Evolutionary conservation across 53 echinoderm and acorn worm genomes (phyloP).

Genomic region (Stichopus horrens): DNA sequence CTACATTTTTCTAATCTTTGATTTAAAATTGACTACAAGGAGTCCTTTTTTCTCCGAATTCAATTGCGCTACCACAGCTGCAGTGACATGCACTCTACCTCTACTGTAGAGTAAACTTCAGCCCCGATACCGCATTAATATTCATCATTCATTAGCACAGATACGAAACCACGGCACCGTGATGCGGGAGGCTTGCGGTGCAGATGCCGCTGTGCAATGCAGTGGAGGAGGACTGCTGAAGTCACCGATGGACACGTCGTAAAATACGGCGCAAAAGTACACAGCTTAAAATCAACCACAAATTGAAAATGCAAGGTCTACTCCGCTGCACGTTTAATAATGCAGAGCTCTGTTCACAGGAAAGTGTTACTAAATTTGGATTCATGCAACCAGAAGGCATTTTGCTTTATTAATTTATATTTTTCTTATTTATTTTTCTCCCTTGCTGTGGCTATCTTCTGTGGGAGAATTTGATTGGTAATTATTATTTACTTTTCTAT

Average conservation of each 20-base stretch:
- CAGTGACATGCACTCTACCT: no score
- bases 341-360: slow-evolving; percentile 10
- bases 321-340: slow-evolving; percentile 15
- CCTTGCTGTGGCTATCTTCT: no score
- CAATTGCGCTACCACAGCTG: no score
- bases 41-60: no score
- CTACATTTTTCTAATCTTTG: no score
- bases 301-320: slow-evolving; percentile 23
- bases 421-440: neutral
- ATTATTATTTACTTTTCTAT: no score
- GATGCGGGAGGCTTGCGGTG: no score
- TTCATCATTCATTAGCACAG: slow-evolving; percentile 42
- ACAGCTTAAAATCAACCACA: neutral
- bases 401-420: neutral
- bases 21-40: no score
- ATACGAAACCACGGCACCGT: neutral
- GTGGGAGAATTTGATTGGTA: no score
- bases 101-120: neutral
- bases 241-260: no score
- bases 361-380: slow-evolving; percentile 35
- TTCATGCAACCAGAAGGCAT: neutral
- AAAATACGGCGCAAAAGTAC: neutral
- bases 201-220: no score
- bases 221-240: no score
- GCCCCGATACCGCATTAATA: neutral